Evolutionary conservation across 2,888 invertebrate species (phyloP), one percentile per base, ranked within the genome.

Genomic region (Pardosa pseudoannulata): DNA sequence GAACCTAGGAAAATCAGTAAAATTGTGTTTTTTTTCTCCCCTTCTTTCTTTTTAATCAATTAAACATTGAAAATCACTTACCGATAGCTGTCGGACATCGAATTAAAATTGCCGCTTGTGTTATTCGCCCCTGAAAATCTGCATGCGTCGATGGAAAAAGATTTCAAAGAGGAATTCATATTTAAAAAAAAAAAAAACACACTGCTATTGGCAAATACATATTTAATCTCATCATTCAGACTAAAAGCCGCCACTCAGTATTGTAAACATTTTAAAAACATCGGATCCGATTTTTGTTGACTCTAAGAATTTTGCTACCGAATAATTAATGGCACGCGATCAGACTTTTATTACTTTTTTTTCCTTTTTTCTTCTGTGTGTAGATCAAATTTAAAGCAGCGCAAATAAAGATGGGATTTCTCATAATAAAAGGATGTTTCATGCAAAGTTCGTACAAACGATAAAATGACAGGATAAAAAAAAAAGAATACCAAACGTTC

Each of bases 261-360:
- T 67, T 65, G 83, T 78, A 83, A 83, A 83, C 83, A 83, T 83
- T 83, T 83, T 83, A 83, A 83, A 83, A 83, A 83, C 83, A 68
- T 56, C 27, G 28, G 72, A 68, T 41, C 56, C 72, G 36, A 75
- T 71, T 72, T 75, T 73, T 78, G 83, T 83, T 83, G 83, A 83
- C 83, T 83, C 83, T 41, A 46, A 72, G n/a, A n/a, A 83, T 83
- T 83, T 83, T 78, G 70, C 78, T 83, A 73, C 39, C 50, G 83
- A 83, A 83, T 83, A 83, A 83, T 83, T 83, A 83, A 83, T 83
- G 78, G 68, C 83, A 78, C 67, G 36, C 78, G 78, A 83, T 83
- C 46, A 83, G 76, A 83, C 50, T 72, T 83, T 83, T 78, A 65
- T 65, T 5, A 9, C 5, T 5, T 5, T 9, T 9, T 36, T 36